phyloP scores from a whole-genome alignment of 2,888 invertebrate genomes.

The Apodemia duryi region DNA sequence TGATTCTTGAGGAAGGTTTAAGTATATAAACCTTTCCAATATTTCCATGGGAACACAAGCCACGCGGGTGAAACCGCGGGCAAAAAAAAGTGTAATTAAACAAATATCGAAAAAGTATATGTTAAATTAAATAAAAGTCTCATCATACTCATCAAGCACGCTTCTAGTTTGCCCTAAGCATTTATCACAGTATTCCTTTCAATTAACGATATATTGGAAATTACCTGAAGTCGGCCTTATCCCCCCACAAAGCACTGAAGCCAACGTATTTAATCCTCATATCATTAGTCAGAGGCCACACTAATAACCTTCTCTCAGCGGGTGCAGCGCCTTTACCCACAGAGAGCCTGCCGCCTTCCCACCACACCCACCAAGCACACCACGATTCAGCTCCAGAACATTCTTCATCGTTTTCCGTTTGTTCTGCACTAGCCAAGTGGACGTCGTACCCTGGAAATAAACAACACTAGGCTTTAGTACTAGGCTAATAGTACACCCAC shows the following conservation, averaged over 20 bases:
- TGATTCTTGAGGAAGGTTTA: too few relatives aligned
- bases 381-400: constrained; percentile 66
- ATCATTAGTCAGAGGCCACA: constrained; percentile 80
- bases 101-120: too few relatives aligned
- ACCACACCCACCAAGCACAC: constrained; percentile 84
- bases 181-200: too few relatives aligned
- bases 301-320: constrained; percentile 75
- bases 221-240: constrained; percentile 82
- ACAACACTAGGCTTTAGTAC: not conserved
- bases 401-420: constrained; percentile 77
- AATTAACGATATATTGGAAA: constrained; percentile 11
- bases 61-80: too few relatives aligned
- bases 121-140: too few relatives aligned
- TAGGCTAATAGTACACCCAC: too few relatives aligned
- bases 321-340: constrained; percentile 80
- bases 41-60: too few relatives aligned
- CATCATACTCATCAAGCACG: too few relatives aligned
- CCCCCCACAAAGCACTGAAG: constrained; percentile 82
- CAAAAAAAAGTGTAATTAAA: too few relatives aligned
- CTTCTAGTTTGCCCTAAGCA: too few relatives aligned
- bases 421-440: constrained; percentile 78
- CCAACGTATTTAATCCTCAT: constrained; percentile 81
- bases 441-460: constrained; percentile 78
- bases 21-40: too few relatives aligned
- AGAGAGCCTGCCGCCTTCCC: constrained; percentile 80